Evolutionary conservation across 2,113 vertebrate species (phyloP).

Genomic region (Oriolus oriolus): DNA sequence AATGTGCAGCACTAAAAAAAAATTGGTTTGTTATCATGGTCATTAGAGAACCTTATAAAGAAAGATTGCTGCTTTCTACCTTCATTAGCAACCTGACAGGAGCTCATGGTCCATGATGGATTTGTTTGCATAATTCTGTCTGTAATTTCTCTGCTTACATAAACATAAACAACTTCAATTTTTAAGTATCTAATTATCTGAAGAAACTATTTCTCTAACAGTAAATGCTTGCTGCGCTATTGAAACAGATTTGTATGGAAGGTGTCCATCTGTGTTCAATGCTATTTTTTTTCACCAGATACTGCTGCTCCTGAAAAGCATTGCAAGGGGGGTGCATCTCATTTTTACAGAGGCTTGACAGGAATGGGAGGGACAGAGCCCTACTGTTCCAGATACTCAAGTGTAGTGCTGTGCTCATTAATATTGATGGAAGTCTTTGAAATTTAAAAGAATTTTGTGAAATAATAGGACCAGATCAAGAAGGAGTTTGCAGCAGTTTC

Average conservation of each 20-base stretch:
- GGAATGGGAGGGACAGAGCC: background rate
- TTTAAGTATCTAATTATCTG: constrained; percentile 26
- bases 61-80: constrained; percentile 16
- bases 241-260: background rate
- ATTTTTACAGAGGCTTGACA: background rate
- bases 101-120: background rate
- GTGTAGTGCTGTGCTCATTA: fast-evolving
- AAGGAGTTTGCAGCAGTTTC: background rate
- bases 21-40: background rate
- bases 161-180: background rate
- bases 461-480: background rate
- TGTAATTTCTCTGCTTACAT: constrained; percentile 29
- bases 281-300: background rate
- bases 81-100: constrained; percentile 38
- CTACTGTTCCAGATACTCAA: background rate
- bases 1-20: background rate
- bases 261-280: background rate
- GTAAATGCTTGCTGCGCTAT: background rate
- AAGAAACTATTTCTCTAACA: background rate
- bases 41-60: constrained; percentile 17
- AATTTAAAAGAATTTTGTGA: background rate
- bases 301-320: background rate
- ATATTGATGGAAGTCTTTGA: background rate
- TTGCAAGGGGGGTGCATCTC: background rate
- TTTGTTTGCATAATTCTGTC: constrained; percentile 28